Conservation (phyloP, 2,113 vertebrate genomes). For the Eidolon helvum region DNA sequence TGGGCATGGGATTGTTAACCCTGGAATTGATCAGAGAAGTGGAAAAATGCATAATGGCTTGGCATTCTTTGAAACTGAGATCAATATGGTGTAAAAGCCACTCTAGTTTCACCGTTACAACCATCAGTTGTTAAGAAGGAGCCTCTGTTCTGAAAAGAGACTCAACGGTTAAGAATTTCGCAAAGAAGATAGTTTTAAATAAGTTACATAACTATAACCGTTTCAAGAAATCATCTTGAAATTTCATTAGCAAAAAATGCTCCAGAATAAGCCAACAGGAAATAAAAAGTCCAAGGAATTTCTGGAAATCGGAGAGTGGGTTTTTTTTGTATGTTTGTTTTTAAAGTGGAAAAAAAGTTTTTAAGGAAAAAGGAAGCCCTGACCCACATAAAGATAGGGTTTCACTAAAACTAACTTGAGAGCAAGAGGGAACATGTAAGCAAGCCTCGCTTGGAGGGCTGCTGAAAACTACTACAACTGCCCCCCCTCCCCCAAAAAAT, state of each 20-base stretch:
- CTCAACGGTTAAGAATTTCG: slow-evolving; percentile 41
- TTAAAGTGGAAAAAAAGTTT: slow-evolving; percentile 22
- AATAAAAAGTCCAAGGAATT: slow-evolving; percentile 65
- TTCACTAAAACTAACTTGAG: slow-evolving; percentile 64
- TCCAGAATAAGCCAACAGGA: slow-evolving; percentile 56
- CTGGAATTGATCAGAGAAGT: not conserved
- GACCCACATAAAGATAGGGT: slow-evolving; percentile 70
- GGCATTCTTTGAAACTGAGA: not conserved
- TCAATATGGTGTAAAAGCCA: not conserved
- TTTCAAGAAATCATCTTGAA: slow-evolving; percentile 72
- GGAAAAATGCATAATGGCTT: not conserved
- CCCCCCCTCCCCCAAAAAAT: not conserved
- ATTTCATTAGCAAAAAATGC: slow-evolving; percentile 62
- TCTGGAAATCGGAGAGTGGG: slow-evolving; percentile 61
- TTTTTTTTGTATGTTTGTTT: slow-evolving; percentile 53
- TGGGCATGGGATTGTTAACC: not conserved
- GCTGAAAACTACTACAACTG: no score
- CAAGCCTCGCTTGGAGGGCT: no score
- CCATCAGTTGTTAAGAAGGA: not conserved
- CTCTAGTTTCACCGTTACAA: not conserved
- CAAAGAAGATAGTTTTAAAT: slow-evolving; percentile 46
- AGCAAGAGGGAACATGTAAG: not conserved
- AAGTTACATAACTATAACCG: slow-evolving; percentile 46
- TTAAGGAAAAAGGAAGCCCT: slow-evolving; percentile 63
- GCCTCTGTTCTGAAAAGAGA: not conserved